Conservation (phyloP, 2,113 vertebrate species). For the Anolis sagrei region DNA sequence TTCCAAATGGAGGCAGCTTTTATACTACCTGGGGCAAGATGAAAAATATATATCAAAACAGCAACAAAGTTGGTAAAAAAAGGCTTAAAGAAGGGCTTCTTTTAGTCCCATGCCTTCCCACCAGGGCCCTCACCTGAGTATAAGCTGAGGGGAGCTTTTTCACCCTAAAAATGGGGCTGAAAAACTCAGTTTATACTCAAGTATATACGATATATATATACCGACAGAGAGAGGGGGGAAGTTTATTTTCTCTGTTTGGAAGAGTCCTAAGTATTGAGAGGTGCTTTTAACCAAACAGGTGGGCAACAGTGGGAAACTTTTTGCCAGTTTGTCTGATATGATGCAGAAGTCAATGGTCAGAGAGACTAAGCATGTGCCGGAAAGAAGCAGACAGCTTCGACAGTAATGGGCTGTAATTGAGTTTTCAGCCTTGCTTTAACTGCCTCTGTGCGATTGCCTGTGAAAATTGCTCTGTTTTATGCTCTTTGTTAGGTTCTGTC, state of each 20-base stretch:
- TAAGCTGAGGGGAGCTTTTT: too few species aligned
- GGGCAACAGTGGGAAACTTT: conserved; percentile 37
- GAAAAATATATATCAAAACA: too few species aligned
- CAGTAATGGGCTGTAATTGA: conserved; percentile 77
- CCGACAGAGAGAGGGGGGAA: background rate
- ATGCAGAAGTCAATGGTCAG: conserved; percentile 56
- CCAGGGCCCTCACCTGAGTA: too few species aligned
- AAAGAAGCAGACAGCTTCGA: conserved; percentile 33
- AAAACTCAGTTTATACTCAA: background rate
- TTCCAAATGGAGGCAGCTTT: too few species aligned
- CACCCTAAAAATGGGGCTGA: too few species aligned
- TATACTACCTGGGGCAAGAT: too few species aligned
- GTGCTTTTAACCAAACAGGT: conserved; percentile 36
- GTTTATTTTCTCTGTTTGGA: background rate
- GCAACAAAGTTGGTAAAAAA: too few species aligned
- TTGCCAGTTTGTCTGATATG: background rate
- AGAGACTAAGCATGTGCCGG: conserved; percentile 47
- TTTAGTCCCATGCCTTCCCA: too few species aligned
- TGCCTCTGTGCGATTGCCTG: conserved; percentile 70
- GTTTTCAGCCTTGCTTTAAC: conserved; percentile 75
- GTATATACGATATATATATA: background rate
- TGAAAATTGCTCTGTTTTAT: conserved; percentile 77
- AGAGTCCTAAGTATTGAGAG: conserved; percentile 28
- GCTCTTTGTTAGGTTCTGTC: conserved; percentile 72
- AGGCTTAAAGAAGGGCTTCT: too few species aligned